phyloP scores from a whole-genome alignment of 2,113 vertebrate species.

The Picathartes gymnocephalus region DNA sequence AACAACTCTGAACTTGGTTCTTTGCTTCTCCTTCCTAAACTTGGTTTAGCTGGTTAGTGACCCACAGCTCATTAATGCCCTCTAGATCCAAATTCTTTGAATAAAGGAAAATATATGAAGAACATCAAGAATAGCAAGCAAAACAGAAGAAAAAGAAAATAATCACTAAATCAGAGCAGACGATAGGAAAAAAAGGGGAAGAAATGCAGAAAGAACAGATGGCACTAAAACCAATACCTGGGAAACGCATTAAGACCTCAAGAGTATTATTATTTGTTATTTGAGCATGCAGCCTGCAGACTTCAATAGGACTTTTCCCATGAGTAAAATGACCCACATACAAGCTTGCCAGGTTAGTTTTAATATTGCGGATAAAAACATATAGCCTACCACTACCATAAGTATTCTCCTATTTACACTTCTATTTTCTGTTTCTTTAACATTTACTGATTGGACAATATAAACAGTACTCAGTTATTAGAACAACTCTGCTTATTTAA shows the following conservation, averaged over 20 bases:
- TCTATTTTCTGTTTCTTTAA: not conserved
- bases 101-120: not conserved
- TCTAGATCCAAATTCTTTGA: not conserved
- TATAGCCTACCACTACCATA: not conserved
- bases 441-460: not conserved
- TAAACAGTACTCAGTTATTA: not conserved
- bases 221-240: not conserved
- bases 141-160: not conserved
- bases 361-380: not conserved
- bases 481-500: not conserved
- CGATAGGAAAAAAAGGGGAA: not conserved
- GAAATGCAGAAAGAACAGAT: conserved; percentile 25
- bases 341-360: not conserved
- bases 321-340: not conserved
- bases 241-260: conserved; percentile 39
- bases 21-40: not conserved
- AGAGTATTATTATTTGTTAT: conserved; percentile 9
- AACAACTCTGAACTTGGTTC: not conserved
- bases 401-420: not conserved
- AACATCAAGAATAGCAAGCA: not conserved
- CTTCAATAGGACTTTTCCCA: conserved; percentile 10
- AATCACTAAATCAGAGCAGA: not conserved
- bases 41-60: not conserved
- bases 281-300: conserved; percentile 1
- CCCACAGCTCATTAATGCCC: not conserved